A percentile compares a stretch with the other conserved stretches of the same genome.
Conservation (phyloP, 2,888 invertebrate genomes). For the Nasonia oneida region DNA sequence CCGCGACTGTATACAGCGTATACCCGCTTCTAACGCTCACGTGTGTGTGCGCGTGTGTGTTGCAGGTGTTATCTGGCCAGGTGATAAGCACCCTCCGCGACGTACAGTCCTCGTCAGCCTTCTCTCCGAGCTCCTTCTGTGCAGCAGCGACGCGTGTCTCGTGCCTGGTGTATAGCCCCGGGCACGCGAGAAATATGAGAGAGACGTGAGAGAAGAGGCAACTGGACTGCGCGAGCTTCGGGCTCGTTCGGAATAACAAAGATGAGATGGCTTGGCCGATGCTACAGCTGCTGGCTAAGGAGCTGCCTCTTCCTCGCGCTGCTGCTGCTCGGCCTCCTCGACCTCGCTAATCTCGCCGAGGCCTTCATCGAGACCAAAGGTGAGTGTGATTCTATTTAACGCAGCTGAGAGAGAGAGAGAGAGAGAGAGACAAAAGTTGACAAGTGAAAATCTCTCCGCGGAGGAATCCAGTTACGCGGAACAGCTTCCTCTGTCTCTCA, state of each 20-base stretch:
- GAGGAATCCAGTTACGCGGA: not conserved
- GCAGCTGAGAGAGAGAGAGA: no score
- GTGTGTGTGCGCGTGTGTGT: conserved; percentile 61
- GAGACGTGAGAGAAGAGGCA: conserved; percentile 60
- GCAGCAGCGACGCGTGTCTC: conserved; percentile 7
- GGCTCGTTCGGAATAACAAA: conserved; percentile 68
- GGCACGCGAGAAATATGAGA: conserved; percentile 60
- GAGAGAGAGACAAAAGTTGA: no score
- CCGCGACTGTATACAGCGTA: not conserved
- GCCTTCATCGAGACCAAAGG: conserved; percentile 72
- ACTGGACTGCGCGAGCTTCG: conserved; percentile 11
- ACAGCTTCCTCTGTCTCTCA: not conserved
- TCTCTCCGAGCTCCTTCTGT: not conserved
- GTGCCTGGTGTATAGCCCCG: not conserved
- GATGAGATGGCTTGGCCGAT: conserved; percentile 73
- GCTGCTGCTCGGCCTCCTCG: conserved; percentile 66
- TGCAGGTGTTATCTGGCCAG: conserved; percentile 68
- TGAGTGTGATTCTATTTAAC: conserved; percentile 45
- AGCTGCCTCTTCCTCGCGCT: conserved; percentile 65
- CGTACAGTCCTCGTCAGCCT: conserved; percentile 49
- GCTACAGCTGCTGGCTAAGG: conserved; percentile 66
- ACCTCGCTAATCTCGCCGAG: conserved; percentile 65
- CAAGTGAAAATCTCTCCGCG: conserved; percentile 16
- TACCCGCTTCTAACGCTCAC: not conserved
- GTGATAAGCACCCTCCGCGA: conserved; percentile 69